These are phyloP conservation scores for Cladorhizidae sp. DNA, from an alignment of 37 sponge, comb jelly and placozoan species.

Conservation along the genomic window DNA sequence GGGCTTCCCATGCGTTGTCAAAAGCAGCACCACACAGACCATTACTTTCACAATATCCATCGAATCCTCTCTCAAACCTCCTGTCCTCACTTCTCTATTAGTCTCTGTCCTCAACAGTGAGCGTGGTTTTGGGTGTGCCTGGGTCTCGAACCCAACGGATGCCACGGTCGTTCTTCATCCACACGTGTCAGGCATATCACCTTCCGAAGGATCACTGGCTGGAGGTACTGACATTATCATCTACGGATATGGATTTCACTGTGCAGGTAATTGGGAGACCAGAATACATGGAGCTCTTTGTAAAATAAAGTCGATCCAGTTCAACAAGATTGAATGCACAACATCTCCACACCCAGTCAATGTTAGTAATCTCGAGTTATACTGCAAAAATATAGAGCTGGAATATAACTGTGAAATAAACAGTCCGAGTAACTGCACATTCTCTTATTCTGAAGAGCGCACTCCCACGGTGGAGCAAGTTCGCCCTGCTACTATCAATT, in stretches of 20 bases:
- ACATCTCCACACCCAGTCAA: neutral
- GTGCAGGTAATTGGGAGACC: neutral
- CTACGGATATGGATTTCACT: conserved; percentile 40
- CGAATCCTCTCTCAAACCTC: neutral
- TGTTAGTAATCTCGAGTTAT: neutral
- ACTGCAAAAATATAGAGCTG: neutral
- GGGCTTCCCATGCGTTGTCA: conserved; percentile 3
- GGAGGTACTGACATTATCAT: conserved; percentile 72
- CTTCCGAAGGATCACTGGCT: conserved; percentile 33
- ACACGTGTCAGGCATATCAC: conserved; percentile 27
- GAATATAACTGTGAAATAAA: neutral
- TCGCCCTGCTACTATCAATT: neutral
- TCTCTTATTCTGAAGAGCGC: conserved; percentile 28
- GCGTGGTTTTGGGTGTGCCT: conserved; percentile 9
- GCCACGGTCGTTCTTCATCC: conserved; percentile 12
- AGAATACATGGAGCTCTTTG: conserved; percentile 22
- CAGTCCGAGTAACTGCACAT: conserved; percentile 1
- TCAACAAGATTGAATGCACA: conserved; percentile 8
- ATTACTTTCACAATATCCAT: conserved; percentile 11
- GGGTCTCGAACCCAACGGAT: neutral
- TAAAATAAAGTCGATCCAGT: conserved; percentile 1
- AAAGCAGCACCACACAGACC: neutral
- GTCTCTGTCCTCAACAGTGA: conserved; percentile 20
- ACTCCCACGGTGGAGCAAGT: conserved; percentile 22
- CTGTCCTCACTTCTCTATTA: neutral